These are phyloP conservation scores for Neodontobutis hainanensis DNA, from an alignment of 2,113 vertebrate genomes.

Conservation along the genomic window DNA sequence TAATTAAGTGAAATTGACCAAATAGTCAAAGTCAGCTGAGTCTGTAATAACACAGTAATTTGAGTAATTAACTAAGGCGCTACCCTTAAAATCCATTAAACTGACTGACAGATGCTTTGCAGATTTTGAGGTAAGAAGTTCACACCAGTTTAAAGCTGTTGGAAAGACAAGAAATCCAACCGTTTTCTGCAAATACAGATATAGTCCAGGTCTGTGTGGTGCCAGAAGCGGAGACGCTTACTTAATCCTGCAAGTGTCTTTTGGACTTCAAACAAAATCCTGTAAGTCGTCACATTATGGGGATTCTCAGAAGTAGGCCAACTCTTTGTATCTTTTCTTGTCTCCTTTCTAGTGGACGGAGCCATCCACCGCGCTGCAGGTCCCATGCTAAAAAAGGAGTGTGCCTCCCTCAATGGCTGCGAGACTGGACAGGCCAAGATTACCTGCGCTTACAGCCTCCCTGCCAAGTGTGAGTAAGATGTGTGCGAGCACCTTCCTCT, in stretches of 20 bases:
- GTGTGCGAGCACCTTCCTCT: slow-evolving; percentile 21
- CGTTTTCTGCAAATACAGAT: slow-evolving; percentile 15
- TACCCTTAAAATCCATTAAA: slow-evolving; percentile 60
- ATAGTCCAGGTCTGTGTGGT: slow-evolving; percentile 39
- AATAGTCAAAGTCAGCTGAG: slow-evolving; percentile 68
- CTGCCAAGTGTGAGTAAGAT: slow-evolving; percentile 85
- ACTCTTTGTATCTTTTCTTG: slow-evolving; percentile 36
- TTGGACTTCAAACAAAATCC: slow-evolving; percentile 38
- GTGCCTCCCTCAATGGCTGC: slow-evolving; percentile 83
- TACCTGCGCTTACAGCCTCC: slow-evolving; percentile 86
- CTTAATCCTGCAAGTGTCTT: slow-evolving; percentile 20
- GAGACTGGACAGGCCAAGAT: slow-evolving; percentile 88
- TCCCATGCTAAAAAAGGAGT: slow-evolving; percentile 84
- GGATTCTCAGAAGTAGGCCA: slow-evolving; percentile 52
- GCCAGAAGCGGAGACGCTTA: slow-evolving; percentile 28
- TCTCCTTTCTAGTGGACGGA: slow-evolving; percentile 84
- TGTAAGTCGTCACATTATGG: slow-evolving; percentile 32
- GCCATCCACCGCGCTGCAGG: slow-evolving; percentile 87
- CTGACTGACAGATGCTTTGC: slow-evolving; percentile 47
- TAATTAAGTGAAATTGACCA: slow-evolving; percentile 73
- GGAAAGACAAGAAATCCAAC: slow-evolving; percentile 18
- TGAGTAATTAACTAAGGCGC: slow-evolving; percentile 64
- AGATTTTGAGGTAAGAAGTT: slow-evolving; percentile 25
- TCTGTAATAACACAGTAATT: slow-evolving; percentile 70
- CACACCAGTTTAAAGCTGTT: slow-evolving; percentile 10